Percentiles rank a stretch among this genome's conserved stretches.
Evolutionary conservation across 2,888 invertebrate genomes (phyloP).

Genomic region (Nymphalis c-album): DNA sequence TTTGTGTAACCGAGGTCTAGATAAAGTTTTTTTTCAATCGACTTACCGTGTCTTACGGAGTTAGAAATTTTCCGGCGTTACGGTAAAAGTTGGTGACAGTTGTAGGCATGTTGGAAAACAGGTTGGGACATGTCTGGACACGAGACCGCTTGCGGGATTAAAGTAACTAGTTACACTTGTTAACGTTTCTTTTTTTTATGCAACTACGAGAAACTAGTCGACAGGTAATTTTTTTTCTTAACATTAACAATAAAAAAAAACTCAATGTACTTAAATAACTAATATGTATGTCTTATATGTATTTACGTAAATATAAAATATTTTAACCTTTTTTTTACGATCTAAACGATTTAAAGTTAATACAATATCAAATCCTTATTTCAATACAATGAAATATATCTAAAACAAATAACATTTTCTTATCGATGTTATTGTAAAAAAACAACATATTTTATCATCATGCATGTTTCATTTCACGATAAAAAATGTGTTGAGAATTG

Average conservation of each 20-base stretch:
- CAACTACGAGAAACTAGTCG: constrained; percentile 9
- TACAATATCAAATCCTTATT: not conserved
- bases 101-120: constrained; percentile 41
- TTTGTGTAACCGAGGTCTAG: not conserved
- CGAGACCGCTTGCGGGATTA: constrained; percentile 28
- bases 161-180: constrained; percentile 33
- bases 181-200: constrained; percentile 25
- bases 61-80: constrained; percentile 27
- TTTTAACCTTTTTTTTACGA: no score
- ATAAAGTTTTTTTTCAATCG: constrained; percentile 11
- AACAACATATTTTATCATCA: not conserved
- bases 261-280: no score
- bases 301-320: no score
- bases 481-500: not conserved
- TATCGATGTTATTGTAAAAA: not conserved
- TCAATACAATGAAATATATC: not conserved
- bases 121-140: constrained; percentile 47
- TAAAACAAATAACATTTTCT: not conserved
- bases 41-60: constrained; percentile 19
- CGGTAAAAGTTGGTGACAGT: constrained; percentile 37
- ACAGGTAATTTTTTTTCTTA: not conserved
- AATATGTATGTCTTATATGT: no score
- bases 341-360: no score
- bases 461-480: not conserved
- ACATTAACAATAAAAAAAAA: no score